These are phyloP conservation scores for Glyptemys insculpta DNA, from an alignment of 2,797 vertebrate species.

Conservation along the genomic window DNA sequence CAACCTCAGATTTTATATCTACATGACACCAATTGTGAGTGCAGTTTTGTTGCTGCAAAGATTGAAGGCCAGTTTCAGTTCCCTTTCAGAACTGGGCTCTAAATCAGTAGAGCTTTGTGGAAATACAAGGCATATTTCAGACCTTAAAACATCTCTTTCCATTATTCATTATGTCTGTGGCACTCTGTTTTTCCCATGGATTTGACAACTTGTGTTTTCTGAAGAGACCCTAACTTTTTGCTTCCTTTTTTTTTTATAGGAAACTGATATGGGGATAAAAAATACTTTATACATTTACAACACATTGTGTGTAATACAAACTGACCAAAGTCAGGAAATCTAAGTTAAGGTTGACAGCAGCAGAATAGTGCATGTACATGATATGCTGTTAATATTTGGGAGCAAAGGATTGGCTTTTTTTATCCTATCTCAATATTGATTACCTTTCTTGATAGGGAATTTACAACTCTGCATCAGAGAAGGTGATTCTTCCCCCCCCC, in stretches of 20 bases:
- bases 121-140: background rate
- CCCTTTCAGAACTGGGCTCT: background rate
- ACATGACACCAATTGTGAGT: background rate
- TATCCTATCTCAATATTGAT: background rate
- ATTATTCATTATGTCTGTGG: background rate
- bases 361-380: rapidly evolving
- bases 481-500: background rate
- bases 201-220: background rate
- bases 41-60: background rate
- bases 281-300: background rate
- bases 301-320: background rate
- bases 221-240: background rate
- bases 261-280: background rate
- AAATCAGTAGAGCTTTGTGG: background rate
- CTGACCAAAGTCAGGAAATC: background rate
- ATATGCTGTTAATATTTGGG: background rate
- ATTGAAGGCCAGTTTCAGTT: background rate
- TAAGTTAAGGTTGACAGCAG: background rate
- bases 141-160: background rate
- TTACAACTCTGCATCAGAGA: background rate
- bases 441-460: background rate
- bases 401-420: background rate
- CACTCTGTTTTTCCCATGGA: background rate
- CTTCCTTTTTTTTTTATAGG: background rate
- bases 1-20: background rate